Evolutionary conservation across 2,888 invertebrate species (phyloP).

Genomic region (Plagiodera versicolora): DNA sequence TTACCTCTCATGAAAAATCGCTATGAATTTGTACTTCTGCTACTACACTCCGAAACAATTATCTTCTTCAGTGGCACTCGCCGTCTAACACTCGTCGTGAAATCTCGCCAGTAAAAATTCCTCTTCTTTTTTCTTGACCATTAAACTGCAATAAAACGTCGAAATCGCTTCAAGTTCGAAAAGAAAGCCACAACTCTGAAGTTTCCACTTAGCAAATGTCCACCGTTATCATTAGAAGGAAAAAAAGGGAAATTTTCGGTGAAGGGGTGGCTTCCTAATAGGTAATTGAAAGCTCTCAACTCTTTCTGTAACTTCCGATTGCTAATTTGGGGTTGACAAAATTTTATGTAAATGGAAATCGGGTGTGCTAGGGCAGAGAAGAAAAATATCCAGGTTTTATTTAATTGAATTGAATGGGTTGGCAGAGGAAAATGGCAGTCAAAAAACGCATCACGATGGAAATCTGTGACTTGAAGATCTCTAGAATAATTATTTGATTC

Average conservation of each 20-base stretch:
- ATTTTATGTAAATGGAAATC: constrained; percentile 17
- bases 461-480: no score
- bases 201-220: constrained; percentile 38
- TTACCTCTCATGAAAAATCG: not conserved
- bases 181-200: constrained; percentile 37
- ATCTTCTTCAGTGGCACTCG: constrained; percentile 20
- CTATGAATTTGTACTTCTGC: not conserved
- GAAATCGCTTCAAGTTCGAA: constrained; percentile 39
- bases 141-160: constrained; percentile 38
- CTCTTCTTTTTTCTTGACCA: constrained; percentile 32
- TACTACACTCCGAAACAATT: constrained; percentile 15
- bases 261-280: constrained; percentile 25
- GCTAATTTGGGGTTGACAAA: constrained; percentile 20
- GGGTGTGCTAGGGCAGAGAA: not conserved
- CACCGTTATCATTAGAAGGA: constrained; percentile 31
- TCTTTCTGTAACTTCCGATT: constrained; percentile 26
- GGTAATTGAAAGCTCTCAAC: constrained; percentile 30
- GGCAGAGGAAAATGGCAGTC: not conserved
- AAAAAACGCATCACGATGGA: no score
- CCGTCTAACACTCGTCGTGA: constrained; percentile 24
- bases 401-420: constrained; percentile 6
- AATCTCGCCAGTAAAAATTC: constrained; percentile 30
- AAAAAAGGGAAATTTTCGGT: constrained; percentile 28
- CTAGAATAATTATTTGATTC: no score
- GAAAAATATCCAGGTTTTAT: constrained; percentile 1